A percentile compares a stretch with the other conserved stretches of the same genome.
phyloP scores from a whole-genome alignment of 64 coral and sea anemone genomes.

The Acropora tenuis region DNA sequence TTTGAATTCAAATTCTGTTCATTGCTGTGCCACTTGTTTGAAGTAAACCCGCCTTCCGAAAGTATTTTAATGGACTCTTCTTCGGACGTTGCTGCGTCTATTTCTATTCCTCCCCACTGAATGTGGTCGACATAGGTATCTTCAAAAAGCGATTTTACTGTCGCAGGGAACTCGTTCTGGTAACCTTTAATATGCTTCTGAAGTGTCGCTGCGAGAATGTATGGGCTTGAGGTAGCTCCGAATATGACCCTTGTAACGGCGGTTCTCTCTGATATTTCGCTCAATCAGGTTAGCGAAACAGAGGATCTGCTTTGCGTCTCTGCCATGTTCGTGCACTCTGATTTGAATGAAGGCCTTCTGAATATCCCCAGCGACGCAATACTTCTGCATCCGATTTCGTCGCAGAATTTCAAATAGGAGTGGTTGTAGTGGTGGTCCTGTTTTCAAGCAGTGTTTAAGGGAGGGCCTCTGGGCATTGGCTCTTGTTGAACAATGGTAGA shows the following conservation, averaged over 20 bases:
- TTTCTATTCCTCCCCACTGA: no score
- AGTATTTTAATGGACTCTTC: no score
- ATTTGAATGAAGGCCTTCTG: constrained; percentile 65
- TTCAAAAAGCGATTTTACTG: no score
- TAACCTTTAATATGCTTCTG: no score
- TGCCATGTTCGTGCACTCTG: constrained; percentile 34
- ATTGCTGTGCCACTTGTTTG: no score
- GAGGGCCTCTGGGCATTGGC: constrained; percentile 22
- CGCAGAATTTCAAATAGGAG: constrained; percentile 53
- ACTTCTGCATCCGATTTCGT: constrained; percentile 21
- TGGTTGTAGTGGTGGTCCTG: constrained; percentile 46
- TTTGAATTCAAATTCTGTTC: no score
- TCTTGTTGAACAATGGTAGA: constrained; percentile 36
- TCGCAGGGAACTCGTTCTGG: no score
- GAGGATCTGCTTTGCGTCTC: constrained; percentile 35
- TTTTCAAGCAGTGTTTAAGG: constrained; percentile 57
- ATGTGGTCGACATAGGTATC: no score
- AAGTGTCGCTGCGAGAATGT: constrained; percentile 52
- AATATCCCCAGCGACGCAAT: constrained; percentile 46
- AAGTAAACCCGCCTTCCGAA: no score
- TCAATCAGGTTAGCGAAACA: constrained; percentile 68
- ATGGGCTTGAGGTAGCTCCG: constrained; percentile 47
- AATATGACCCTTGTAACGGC: constrained; percentile 66
- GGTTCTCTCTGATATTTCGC: constrained; percentile 34
- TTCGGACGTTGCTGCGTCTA: no score